Base-by-base conservation (phyloP, 1,140 invertebrate species). In the Heliconius melpomene region DNA sequence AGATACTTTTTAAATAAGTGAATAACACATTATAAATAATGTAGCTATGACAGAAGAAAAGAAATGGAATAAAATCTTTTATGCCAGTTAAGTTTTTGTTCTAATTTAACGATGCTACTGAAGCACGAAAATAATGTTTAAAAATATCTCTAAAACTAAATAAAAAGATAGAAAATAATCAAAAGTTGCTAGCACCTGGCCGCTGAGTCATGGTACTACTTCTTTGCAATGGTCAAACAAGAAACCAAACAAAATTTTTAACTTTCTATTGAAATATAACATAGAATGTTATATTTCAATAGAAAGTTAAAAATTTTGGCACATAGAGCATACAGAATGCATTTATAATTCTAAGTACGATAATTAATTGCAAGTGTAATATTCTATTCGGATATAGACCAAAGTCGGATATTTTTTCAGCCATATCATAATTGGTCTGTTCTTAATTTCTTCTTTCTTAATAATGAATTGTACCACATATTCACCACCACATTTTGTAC, bases 141-240 rank as follows among this genome's bases (percentile, higher is more conserved):
- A 88, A 90, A 89, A 90, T 85, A 89, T 83, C 81, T 83, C 84
- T 85, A 91, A 89, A 90, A 91, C 87, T 91, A 91, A 91, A 91
- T 90, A 92, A 91, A 92, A 85, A 85, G 84, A 80, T 91, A 66
- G 85, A 83, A 90, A 92, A 92, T 85, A 79, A 86, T 88, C 50
- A 72, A 80, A 54, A 84, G 79, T 75, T 70, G 79, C 74, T 82
- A 72, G 86, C 88, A 89, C 87, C 85, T 74, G 82, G 82, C 76
- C 79, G 82, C 78, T 90, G 86, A 89, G 88, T 90, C 89, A 87
- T 81, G 86, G 89, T 89, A 89, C 87, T 82, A 80, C 79, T 80
- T 50, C 52, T 73, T 79, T 60, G 78, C 72, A 80, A 74, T 81
- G 77, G 76, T 81, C 83, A 81, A 78, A 81, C 78, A 60, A 80